These are phyloP conservation scores for Hirtodrosophila cameraria DNA, from an alignment of 2,888 invertebrate species.

Conservation along the genomic window DNA sequence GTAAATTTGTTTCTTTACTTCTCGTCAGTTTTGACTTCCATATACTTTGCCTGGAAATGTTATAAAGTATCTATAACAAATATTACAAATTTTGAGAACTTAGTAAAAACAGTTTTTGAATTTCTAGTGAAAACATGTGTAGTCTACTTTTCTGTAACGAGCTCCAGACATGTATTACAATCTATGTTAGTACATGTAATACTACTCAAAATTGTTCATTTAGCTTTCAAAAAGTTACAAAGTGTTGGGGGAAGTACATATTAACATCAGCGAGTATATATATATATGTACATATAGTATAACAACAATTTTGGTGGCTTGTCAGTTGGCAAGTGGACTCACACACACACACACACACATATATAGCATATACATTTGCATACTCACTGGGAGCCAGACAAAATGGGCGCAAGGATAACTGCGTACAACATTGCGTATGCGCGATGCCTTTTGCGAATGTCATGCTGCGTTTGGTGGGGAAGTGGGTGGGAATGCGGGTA, in stretches of 20 bases:
- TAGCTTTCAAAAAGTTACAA: too few relatives aligned
- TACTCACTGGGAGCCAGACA: constrained; percentile 15
- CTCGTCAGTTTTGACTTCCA: too few relatives aligned
- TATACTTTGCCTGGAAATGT: too few relatives aligned
- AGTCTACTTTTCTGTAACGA: too few relatives aligned
- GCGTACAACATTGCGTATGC: constrained; percentile 74
- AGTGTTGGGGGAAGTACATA: constrained; percentile 21
- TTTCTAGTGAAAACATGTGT: too few relatives aligned
- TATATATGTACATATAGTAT: neutral
- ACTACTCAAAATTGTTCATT: too few relatives aligned
- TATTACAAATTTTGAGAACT: too few relatives aligned
- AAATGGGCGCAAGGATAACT: constrained; percentile 76
- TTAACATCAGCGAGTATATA: constrained; percentile 18
- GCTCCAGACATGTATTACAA: too few relatives aligned
- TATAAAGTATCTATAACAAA: too few relatives aligned
- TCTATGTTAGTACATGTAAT: too few relatives aligned
- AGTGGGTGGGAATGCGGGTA: constrained; percentile 18
- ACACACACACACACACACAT: constrained; percentile 5
- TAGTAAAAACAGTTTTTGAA: too few relatives aligned
- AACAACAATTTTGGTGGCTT: constrained; percentile 51
- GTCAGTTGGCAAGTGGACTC: constrained; percentile 47
- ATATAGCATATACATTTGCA: neutral
- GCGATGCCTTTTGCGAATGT: constrained; percentile 61
- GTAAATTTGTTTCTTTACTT: too few relatives aligned
- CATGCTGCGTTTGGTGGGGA: constrained; percentile 36